Conservation (phyloP, 2,113 vertebrate genomes). For the Caranx melampygus region DNA sequence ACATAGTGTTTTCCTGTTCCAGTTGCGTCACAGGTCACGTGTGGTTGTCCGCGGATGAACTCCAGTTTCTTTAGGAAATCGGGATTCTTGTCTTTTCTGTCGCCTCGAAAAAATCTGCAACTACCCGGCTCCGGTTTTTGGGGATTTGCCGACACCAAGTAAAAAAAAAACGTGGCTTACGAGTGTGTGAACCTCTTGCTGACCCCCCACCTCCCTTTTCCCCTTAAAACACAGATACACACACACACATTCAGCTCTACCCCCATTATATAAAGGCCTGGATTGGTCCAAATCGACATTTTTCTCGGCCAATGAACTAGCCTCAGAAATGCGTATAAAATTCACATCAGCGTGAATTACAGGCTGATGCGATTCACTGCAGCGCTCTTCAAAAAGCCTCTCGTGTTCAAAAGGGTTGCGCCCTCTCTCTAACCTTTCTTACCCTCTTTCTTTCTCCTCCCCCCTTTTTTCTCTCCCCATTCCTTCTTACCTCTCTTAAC, state of each 20-base stretch:
- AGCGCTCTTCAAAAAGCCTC: conserved; percentile 27
- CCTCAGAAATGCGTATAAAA: conserved; percentile 67
- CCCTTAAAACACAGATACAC: conserved; percentile 36
- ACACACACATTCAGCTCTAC: conserved; percentile 27
- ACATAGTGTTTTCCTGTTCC: not conserved
- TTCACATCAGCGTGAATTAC: conserved; percentile 53
- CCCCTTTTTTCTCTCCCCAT: not conserved
- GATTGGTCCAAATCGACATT: conserved; percentile 36
- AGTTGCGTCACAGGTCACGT: not conserved
- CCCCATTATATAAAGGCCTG: conserved; percentile 43
- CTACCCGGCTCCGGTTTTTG: conserved; percentile 18
- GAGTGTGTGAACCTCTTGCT: conserved; percentile 49
- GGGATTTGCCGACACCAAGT: conserved; percentile 19
- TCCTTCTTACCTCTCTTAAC: conserved; percentile 26
- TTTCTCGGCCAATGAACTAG: conserved; percentile 56
- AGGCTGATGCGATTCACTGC: conserved; percentile 46
- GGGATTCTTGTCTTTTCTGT: not conserved
- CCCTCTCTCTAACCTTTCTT: conserved; percentile 43
- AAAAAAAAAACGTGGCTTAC: conserved; percentile 5
- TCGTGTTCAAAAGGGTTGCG: conserved; percentile 31
- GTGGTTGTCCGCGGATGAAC: conserved; percentile 2
- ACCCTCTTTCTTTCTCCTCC: not conserved
- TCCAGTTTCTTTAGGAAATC: not conserved
- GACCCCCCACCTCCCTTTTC: conserved; percentile 40
- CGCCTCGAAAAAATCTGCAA: not conserved